Percentiles rank a stretch among this genome's conserved stretches.
These are phyloP conservation scores for Clepsis dumicolana DNA, from an alignment of 2,888 invertebrate species.

Conservation along the genomic window DNA sequence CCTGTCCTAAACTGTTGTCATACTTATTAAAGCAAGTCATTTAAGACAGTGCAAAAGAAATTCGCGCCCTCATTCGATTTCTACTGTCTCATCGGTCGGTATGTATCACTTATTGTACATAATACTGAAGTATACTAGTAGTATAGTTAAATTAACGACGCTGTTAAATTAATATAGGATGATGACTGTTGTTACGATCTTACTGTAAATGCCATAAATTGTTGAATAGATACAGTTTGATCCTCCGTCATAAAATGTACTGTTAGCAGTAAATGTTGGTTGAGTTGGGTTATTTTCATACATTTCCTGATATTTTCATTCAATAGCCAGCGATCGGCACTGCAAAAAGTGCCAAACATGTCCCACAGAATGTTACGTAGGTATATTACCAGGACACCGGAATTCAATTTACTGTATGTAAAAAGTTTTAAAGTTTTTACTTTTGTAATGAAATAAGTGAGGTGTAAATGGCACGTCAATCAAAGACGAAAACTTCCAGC, in stretches of 20 bases:
- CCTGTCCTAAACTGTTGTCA: background rate
- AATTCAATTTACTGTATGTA: background rate
- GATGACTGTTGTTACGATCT: background rate
- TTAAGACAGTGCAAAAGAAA: no score
- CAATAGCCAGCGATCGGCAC: background rate
- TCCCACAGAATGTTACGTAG: background rate
- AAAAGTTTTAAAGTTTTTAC: slow-evolving; percentile 21
- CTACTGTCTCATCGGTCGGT: no score
- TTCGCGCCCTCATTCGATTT: no score
- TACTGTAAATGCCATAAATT: background rate
- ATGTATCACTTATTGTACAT: background rate
- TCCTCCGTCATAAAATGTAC: background rate
- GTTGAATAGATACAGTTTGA: background rate
- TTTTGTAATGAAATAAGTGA: background rate
- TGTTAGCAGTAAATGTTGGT: background rate
- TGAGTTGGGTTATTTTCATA: background rate
- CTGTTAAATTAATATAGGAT: slow-evolving; percentile 2
- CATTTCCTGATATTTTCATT: background rate
- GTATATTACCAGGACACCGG: background rate
- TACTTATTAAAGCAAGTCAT: no score
- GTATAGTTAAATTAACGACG: background rate
- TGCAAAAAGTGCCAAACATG: no score
- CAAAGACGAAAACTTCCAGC: slow-evolving; percentile 18
- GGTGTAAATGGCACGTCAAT: slow-evolving; percentile 37
- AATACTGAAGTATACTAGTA: background rate